Conservation (phyloP, 1,140 invertebrate genomes). For the Acromyrmex heyeri region DNA sequence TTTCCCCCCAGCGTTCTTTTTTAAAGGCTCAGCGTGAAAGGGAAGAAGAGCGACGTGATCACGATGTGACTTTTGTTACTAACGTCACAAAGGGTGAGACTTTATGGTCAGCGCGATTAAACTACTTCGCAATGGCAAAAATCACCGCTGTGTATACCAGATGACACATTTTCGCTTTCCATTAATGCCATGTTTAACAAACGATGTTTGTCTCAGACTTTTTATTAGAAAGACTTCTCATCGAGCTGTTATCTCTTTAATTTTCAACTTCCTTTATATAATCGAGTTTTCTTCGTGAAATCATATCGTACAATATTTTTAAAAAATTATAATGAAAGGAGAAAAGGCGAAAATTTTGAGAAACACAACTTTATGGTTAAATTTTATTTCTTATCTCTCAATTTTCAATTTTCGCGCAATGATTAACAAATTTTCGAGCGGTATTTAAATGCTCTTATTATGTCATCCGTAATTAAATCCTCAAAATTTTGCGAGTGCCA, state of each 20-base stretch:
- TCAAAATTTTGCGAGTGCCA: constrained; percentile 5
- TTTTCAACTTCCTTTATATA: background rate
- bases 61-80: constrained; percentile 57
- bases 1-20: constrained; percentile 16
- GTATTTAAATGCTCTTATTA: constrained; percentile 16
- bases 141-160: background rate
- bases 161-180: background rate
- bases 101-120: constrained; percentile 40
- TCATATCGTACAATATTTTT: background rate
- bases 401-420: background rate
- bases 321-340: background rate
- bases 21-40: constrained; percentile 42
- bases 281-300: background rate
- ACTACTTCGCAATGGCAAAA: constrained; percentile 7
- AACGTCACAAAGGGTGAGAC: constrained; percentile 43
- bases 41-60: constrained; percentile 57
- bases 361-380: background rate
- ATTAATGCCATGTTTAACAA: background rate
- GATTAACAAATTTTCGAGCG: background rate
- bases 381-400: background rate
- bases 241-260: background rate
- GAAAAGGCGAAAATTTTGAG: background rate
- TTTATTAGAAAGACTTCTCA: background rate
- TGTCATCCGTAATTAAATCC: constrained; percentile 19
- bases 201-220: background rate